Base-by-base conservation (phyloP, 2,888 invertebrate genomes). In the Leucophenga maculata region DNA sequence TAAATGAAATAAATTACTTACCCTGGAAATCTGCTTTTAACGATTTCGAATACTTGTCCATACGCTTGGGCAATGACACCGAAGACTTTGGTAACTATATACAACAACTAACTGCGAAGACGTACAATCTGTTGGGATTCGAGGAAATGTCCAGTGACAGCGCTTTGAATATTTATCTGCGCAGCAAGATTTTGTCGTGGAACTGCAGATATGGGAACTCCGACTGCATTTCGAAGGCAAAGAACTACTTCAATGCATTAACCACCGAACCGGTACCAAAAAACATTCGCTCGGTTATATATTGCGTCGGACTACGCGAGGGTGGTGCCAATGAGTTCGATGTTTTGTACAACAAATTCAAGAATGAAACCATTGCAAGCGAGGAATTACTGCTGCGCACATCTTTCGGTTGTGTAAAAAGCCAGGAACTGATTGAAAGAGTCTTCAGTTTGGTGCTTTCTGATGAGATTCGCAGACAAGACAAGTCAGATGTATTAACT, bases 21-120 rank as follows among this genome's bases (percentile, higher is more conserved):
- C 95, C 97, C 0, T 97, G 96, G 96, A 89, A 90, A 6, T 90
- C 94, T 0, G 93, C 93, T 0, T 89, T 91, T 57, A 89, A 84
- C 48, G 89, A 87, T 0, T 86, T 90, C 32, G 78, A 77, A 3
- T 90, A 83, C 74, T 68, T 91, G 32, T 77, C 83, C 26, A 81
- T 80, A 9, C 86, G 85, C 6, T 69, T 88, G 67, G 87, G 85
- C 22, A 74, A 72, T 0, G 82, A 86, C 6, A 82, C 81, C 6
- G 13, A 18, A 0, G 57, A 80, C 22, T 86, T 88, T 68, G 77
- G 77, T 6, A 72, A 48, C 3, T 91, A 91, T 75, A 82, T 93
- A 31, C 78, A 89, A 50, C 79, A 85, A 0, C 83, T 91, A 1
- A 86, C 92, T 62, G 77, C 87, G 3, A 87, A 87, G 3, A 89